Percentiles rank a stretch among this genome's conserved stretches.
These are phyloP conservation scores for Cebus imitator DNA, from an alignment of 2,113 vertebrate species.

Conservation along the genomic window DNA sequence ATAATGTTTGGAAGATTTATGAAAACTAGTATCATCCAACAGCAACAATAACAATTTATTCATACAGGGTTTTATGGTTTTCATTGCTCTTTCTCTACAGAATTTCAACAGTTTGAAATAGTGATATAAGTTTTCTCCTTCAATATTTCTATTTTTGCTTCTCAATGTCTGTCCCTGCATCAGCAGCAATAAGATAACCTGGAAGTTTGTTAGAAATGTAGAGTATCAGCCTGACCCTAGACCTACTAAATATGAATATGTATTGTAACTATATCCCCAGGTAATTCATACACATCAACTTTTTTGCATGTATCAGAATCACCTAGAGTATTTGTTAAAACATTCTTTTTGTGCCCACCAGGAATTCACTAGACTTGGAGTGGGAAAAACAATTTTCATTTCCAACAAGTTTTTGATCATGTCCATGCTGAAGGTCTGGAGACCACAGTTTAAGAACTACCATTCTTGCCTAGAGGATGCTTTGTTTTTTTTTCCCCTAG, in stretches of 20 bases:
- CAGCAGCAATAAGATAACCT: not conserved
- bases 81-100: not conserved
- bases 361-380: not conserved
- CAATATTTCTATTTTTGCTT: not conserved
- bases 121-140: not conserved
- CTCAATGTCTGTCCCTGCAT: not conserved
- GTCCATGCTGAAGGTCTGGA: not conserved
- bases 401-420: not conserved
- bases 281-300: not conserved
- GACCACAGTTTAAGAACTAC: not conserved
- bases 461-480: not conserved
- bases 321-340: not conserved
- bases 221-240: not conserved
- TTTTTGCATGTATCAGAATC: not conserved
- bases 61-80: not conserved
- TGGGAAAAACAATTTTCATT: not conserved
- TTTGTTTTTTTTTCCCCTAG: not conserved
- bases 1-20: not conserved
- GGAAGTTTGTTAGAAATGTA: not conserved
- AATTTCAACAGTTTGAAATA: not conserved
- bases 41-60: not conserved
- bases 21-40: not conserved
- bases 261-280: not conserved
- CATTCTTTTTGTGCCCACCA: not conserved
- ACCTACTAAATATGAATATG: not conserved